Evolutionary conservation across 2,797 vertebrate species (phyloP).

Genomic region (Xiphophorus birchmanni): DNA sequence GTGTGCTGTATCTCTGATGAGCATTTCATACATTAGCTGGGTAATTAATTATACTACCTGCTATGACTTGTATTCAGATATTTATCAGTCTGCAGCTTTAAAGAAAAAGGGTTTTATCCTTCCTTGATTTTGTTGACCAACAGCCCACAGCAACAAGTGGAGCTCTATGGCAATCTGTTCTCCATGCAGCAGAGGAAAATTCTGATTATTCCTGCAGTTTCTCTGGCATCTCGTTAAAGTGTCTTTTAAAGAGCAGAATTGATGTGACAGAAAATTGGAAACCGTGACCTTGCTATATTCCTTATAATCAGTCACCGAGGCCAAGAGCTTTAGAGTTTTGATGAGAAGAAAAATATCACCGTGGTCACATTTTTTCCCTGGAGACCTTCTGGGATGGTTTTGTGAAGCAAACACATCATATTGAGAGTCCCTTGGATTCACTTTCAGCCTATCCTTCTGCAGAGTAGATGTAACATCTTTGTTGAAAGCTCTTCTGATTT

Average conservation of each 20-base stretch:
- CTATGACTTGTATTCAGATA: neutral
- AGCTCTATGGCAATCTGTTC: neutral
- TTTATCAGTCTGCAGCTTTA: neutral
- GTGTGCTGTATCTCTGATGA: neutral
- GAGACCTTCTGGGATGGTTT: constrained; percentile 1
- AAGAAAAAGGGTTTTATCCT: neutral
- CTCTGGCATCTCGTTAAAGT: neutral
- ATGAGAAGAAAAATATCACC: neutral
- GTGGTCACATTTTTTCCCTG: neutral
- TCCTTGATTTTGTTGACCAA: neutral
- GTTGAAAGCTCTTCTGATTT: neutral
- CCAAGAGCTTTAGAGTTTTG: neutral
- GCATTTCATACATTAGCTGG: neutral
- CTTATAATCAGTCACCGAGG: neutral
- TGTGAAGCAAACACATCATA: neutral
- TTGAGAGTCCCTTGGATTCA: neutral
- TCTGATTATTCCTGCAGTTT: neutral
- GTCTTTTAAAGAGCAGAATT: neutral
- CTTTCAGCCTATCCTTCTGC: neutral
- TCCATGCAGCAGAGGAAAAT: neutral
- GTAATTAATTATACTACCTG: neutral
- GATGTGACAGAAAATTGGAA: neutral
- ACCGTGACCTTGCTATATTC: neutral
- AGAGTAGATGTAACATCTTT: neutral
- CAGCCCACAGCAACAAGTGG: neutral